Percentiles rank a stretch among this genome's conserved stretches.
Evolutionary conservation across 2,888 invertebrate species (phyloP).

Genomic region (Silvanus unidentatus): DNA sequence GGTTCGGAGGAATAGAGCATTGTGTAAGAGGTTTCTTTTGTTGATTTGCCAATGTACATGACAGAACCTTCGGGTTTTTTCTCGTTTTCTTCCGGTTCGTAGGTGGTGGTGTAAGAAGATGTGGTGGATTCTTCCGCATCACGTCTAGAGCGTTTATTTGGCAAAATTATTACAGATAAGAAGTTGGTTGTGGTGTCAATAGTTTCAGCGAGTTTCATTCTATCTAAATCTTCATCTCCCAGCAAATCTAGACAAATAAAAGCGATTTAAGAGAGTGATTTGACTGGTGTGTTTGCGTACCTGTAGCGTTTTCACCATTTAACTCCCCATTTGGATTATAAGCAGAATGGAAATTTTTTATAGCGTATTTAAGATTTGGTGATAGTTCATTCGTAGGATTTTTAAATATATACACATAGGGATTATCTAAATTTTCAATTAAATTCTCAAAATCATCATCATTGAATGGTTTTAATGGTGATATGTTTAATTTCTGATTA

Average conservation of each 20-base stretch:
- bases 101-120: neutral
- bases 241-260: constrained; percentile 18
- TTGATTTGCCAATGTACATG: constrained; percentile 31
- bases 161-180: constrained; percentile 20
- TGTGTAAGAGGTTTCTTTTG: constrained; percentile 25
- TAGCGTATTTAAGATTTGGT: constrained; percentile 29
- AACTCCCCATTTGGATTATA: constrained; percentile 39
- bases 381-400: constrained; percentile 27
- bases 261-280: neutral
- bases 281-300: constrained; percentile 22
- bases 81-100: constrained; percentile 4
- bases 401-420: constrained; percentile 35
- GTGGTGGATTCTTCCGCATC: constrained; percentile 8
- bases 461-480: constrained; percentile 37
- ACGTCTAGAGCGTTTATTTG: constrained; percentile 16
- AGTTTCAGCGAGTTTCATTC: constrained; percentile 13
- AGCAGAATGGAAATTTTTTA: constrained; percentile 33
- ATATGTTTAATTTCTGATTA: constrained; percentile 33
- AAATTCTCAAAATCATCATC: constrained; percentile 35
- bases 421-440: constrained; percentile 30
- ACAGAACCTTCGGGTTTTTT: constrained; percentile 28
- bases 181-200: constrained; percentile 14
- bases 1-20: constrained; percentile 38
- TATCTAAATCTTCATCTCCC: constrained; percentile 16
- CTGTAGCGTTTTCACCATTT: constrained; percentile 32